Conservation (phyloP, 2,888 invertebrate species). For the Lycophotia porphyrea region DNA sequence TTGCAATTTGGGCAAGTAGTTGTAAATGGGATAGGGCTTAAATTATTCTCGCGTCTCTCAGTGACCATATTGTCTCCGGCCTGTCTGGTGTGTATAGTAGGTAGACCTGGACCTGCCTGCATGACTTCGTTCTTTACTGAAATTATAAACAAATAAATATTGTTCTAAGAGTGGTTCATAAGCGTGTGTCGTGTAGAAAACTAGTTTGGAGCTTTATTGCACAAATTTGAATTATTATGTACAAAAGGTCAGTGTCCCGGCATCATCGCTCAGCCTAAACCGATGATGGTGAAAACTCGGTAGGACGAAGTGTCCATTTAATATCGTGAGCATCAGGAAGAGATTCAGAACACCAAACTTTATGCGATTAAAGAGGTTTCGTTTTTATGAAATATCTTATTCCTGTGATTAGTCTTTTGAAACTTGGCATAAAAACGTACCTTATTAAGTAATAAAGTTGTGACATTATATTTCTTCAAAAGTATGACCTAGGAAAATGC, state of each 20-base stretch:
- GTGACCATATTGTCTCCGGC: constrained; percentile 19
- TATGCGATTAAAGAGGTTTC: neutral
- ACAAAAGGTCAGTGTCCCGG: too few species aligned
- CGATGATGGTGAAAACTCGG: too few species aligned
- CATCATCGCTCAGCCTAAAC: too few species aligned
- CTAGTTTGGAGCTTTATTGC: neutral
- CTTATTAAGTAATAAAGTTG: neutral
- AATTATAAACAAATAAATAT: neutral
- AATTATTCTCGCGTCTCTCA: constrained; percentile 55
- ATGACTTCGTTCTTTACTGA: constrained; percentile 14
- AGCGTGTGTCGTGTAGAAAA: neutral
- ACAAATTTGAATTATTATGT: neutral
- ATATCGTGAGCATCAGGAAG: too few species aligned
- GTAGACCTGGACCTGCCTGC: neutral
- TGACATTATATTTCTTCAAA: neutral
- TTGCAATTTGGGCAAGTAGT: constrained; percentile 86
- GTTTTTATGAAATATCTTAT: neutral
- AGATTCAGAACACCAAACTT: neutral
- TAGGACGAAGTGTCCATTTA: too few species aligned
- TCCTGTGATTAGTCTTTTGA: neutral
- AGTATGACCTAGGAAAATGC: neutral
- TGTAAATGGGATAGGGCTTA: constrained; percentile 70
- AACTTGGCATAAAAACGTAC: neutral
- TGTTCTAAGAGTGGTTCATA: neutral
- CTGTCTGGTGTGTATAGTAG: neutral